These are phyloP conservation scores for Girardinus metallicus DNA, from an alignment of 2,797 vertebrate genomes.

Conservation along the genomic window DNA sequence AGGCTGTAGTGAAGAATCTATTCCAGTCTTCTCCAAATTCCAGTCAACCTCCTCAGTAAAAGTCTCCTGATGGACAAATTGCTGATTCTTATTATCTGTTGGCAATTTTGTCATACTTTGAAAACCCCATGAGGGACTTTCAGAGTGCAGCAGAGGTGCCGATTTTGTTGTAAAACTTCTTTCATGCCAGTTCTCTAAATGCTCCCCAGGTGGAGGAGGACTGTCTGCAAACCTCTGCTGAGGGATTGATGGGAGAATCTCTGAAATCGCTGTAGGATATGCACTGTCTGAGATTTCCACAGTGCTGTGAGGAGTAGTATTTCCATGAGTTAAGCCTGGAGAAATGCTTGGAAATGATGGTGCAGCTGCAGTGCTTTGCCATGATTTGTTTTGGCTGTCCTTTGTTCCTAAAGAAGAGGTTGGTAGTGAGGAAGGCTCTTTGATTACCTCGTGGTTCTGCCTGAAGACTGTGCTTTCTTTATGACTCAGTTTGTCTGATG, in stretches of 20 bases:
- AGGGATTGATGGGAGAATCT: conserved; percentile 29
- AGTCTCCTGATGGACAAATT: conserved; percentile 32
- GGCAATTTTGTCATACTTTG: conserved; percentile 16
- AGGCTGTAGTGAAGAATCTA: conserved; percentile 25
- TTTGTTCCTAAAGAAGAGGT: conserved; percentile 38
- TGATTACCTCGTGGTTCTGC: conserved; percentile 33
- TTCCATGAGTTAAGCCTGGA: conserved; percentile 36
- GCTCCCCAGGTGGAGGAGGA: conserved; percentile 42
- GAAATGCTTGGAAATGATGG: conserved; percentile 47
- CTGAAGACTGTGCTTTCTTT: conserved; percentile 56
- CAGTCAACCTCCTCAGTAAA: conserved; percentile 2
- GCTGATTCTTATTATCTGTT: conserved; percentile 41
- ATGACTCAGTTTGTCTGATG: conserved; percentile 68
- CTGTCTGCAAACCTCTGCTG: conserved; percentile 42
- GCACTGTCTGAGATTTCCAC: conserved; percentile 23
- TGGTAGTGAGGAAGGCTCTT: conserved; percentile 33
- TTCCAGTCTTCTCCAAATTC: conserved; percentile 33
- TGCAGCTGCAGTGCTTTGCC: conserved; percentile 32
- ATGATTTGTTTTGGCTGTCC: conserved; percentile 30
- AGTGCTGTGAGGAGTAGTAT: conserved; percentile 32
- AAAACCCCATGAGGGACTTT: conserved; percentile 23
- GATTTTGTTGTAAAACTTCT: conserved; percentile 22
- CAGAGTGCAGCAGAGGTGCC: conserved; percentile 27
- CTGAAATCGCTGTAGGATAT: conserved; percentile 14
- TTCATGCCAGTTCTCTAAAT: conserved; percentile 35